These are phyloP conservation scores for Pseudomyrmex concolor DNA, from an alignment of 1,140 invertebrate genomes.

Conservation along the genomic window DNA sequence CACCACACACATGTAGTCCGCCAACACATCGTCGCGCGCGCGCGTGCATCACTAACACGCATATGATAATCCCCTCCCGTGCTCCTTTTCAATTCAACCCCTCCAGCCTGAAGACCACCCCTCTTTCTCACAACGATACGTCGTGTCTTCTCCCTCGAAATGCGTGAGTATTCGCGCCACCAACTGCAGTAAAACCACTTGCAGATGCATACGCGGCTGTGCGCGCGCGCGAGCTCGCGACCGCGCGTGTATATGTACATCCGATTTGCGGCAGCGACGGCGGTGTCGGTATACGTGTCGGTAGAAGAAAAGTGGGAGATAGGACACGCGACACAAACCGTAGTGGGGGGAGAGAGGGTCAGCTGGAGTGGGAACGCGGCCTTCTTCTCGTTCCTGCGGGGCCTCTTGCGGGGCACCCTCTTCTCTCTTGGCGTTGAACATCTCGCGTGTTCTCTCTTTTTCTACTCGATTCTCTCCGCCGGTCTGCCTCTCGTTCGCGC, in stretches of 20 bases:
- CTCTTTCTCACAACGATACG: slow-evolving; percentile 3
- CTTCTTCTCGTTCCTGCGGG: slow-evolving; percentile 72
- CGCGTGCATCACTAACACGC: slow-evolving; percentile 65
- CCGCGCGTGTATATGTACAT: slow-evolving; percentile 47
- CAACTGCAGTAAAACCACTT: slow-evolving; percentile 67
- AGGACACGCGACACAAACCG: slow-evolving; percentile 82
- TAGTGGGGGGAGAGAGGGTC: slow-evolving; percentile 72
- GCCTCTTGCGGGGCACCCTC: slow-evolving; percentile 54
- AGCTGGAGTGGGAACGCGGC: slow-evolving; percentile 61
- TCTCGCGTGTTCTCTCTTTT: slow-evolving; percentile 8
- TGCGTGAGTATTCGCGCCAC: slow-evolving; percentile 59
- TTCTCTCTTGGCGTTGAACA: slow-evolving; percentile 17
- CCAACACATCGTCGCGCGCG: slow-evolving; percentile 65
- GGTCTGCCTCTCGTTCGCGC: slow-evolving; percentile 31
- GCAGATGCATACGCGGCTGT: slow-evolving; percentile 63
- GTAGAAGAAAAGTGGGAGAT: slow-evolving; percentile 81
- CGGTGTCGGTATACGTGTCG: slow-evolving; percentile 44
- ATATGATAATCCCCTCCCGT: slow-evolving; percentile 48
- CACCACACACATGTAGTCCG: slow-evolving; percentile 66
- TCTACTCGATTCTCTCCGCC: slow-evolving; percentile 45
- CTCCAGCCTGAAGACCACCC: slow-evolving; percentile 33
- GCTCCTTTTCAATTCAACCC: not conserved
- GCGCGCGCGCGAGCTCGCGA: slow-evolving; percentile 12
- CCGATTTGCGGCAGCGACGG: slow-evolving; percentile 53
- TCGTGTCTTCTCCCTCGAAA: slow-evolving; percentile 41